Percentiles rank a stretch among this genome's conserved stretches.
Conservation (phyloP, 2,888 invertebrate genomes). For the Synanthedon tipuliformis region DNA sequence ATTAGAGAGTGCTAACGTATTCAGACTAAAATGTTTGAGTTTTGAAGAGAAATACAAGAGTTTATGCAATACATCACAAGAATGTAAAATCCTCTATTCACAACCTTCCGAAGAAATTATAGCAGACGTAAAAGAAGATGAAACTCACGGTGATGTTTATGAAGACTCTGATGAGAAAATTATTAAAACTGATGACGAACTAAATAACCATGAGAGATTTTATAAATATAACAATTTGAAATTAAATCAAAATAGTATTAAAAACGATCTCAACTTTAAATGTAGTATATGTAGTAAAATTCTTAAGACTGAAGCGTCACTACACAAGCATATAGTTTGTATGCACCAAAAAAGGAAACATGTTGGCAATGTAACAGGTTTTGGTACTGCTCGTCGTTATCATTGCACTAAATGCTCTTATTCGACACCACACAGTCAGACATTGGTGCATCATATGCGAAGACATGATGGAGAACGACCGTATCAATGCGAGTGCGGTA, state of each 20-base stretch:
- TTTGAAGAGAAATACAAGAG: constrained; percentile 31
- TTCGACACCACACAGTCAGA: constrained; percentile 56
- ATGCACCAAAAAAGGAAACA: constrained; percentile 52
- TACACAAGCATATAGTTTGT: constrained; percentile 38
- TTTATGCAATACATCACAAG: constrained; percentile 9
- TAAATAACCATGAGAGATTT: not conserved
- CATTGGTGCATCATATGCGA: constrained; percentile 55
- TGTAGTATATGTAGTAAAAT: constrained; percentile 40
- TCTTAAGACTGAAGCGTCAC: constrained; percentile 35
- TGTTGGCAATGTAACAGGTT: constrained; percentile 46
- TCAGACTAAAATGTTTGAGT: constrained; percentile 40
- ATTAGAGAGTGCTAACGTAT: constrained; percentile 31
- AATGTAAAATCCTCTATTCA: not conserved
- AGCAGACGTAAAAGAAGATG: not conserved
- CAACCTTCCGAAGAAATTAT: not conserved
- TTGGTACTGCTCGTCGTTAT: constrained; percentile 40
- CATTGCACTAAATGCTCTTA: constrained; percentile 56
- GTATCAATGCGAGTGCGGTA: constrained; percentile 55
- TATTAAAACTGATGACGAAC: not conserved
- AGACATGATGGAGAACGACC: constrained; percentile 57
- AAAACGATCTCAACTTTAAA: constrained; percentile 10
- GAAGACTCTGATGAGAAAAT: not conserved
- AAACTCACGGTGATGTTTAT: not conserved
- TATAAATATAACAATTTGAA: not conserved
- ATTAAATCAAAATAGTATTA: not conserved